These are phyloP conservation scores for Laspeyria flexula DNA, from an alignment of 2,888 invertebrate genomes.

Conservation along the genomic window DNA sequence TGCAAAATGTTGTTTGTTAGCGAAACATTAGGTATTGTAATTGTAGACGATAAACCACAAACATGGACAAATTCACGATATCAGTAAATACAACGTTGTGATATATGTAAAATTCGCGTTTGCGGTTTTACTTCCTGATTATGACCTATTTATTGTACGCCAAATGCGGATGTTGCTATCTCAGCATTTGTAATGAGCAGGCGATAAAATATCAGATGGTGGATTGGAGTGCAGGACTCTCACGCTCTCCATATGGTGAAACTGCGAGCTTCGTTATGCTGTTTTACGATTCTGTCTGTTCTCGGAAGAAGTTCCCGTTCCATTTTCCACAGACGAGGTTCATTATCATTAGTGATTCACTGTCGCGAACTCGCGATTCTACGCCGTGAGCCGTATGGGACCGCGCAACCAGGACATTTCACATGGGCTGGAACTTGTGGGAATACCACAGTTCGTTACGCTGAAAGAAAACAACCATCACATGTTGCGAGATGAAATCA, in stretches of 20 bases:
- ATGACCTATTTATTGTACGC: constrained; percentile 66
- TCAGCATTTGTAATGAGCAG: constrained; percentile 55
- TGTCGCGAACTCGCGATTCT: constrained; percentile 55
- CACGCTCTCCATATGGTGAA: constrained; percentile 68
- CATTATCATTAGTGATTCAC: constrained; percentile 74
- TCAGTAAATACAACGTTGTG: constrained; percentile 31
- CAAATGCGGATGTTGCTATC: constrained; percentile 74
- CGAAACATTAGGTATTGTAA: no score
- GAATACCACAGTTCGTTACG: constrained; percentile 68
- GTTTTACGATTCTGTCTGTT: constrained; percentile 53
- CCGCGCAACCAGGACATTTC: constrained; percentile 70
- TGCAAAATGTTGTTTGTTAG: no score
- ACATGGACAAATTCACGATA: constrained; percentile 5
- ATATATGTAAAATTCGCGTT: constrained; percentile 58
- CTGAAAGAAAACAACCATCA: constrained; percentile 78
- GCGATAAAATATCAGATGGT: constrained; percentile 64
- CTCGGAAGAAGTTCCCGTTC: constrained; percentile 60
- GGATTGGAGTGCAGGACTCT: constrained; percentile 48
- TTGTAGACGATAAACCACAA: neutral
- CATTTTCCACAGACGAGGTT: constrained; percentile 55
- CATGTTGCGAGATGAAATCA: constrained; percentile 84
- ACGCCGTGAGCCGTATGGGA: constrained; percentile 63
- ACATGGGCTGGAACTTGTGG: constrained; percentile 73
- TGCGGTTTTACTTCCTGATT: constrained; percentile 80
- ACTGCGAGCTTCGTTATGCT: constrained; percentile 42